phyloP scores from a whole-genome alignment of 2,888 invertebrate species.

The Macrostomum cliftonense region DNA sequence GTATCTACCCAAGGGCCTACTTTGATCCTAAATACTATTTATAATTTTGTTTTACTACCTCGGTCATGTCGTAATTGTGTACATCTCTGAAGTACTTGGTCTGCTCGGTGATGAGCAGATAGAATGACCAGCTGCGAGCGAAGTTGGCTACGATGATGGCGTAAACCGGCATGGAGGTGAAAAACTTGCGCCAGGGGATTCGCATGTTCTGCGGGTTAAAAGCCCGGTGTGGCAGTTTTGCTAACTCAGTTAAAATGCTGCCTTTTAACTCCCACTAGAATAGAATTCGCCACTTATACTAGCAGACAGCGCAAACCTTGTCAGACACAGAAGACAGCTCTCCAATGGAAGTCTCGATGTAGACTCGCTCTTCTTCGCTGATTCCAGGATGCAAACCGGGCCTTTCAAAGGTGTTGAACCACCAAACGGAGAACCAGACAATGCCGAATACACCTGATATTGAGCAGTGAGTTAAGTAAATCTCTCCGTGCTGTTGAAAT shows the following conservation, averaged over 20 bases:
- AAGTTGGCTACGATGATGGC: constrained; percentile 98
- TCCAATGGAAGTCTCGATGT: constrained; percentile 82
- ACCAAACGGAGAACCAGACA: constrained; percentile 55
- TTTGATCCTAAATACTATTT: too few species aligned
- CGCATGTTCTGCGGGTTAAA: constrained; percentile 25
- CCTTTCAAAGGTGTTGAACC: constrained; percentile 80
- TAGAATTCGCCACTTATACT: too few species aligned
- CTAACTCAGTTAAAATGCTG: too few species aligned
- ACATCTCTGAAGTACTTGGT: constrained; percentile 77
- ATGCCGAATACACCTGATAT: constrained; percentile 55
- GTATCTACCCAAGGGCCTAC: too few species aligned
- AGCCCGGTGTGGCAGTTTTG: too few species aligned
- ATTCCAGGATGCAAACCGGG: constrained; percentile 86
- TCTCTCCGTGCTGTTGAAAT: too few species aligned
- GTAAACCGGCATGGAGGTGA: constrained; percentile 85
- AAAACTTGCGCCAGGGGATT: constrained; percentile 71
- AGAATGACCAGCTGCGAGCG: constrained; percentile 97
- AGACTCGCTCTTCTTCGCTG: constrained; percentile 65
- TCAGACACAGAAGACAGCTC: constrained; percentile 14
- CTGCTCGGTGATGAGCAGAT: constrained; percentile 80
- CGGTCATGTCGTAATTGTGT: constrained; percentile 52
- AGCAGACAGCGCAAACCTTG: too few species aligned
- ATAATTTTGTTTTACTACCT: constrained; percentile 44
- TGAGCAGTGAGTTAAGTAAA: too few species aligned
- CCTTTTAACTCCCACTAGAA: too few species aligned